Evolutionary conservation across 2,797 vertebrate species (phyloP).

Genomic region (Crypturellus tataupa): DNA sequence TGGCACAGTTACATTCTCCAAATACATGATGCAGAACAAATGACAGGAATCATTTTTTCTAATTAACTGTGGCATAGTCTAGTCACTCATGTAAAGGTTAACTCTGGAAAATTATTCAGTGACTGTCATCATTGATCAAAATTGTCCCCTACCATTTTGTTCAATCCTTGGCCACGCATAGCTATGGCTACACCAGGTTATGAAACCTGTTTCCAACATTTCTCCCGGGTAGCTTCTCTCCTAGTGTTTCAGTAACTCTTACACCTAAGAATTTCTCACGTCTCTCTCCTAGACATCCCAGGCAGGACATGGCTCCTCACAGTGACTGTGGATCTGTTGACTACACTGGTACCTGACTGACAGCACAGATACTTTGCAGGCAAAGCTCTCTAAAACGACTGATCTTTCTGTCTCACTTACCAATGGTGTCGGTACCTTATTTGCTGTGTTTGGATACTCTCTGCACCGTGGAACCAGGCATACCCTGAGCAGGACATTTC

Average conservation of each 20-base stretch:
- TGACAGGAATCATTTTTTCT: not conserved
- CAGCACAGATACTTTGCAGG: not conserved
- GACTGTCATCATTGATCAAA: not conserved
- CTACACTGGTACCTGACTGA: not conserved
- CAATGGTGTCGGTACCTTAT: not conserved
- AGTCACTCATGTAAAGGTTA: not conserved
- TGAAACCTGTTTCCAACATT: not conserved
- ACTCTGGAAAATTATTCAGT: not conserved
- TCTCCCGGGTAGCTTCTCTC: not conserved
- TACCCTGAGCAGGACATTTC: not conserved
- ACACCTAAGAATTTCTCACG: not conserved
- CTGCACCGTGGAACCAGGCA: not conserved
- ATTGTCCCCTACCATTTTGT: not conserved
- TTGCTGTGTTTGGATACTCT: not conserved
- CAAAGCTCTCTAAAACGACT: not conserved
- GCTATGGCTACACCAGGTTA: not conserved
- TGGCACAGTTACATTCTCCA: not conserved
- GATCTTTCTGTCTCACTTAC: not conserved
- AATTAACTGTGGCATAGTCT: not conserved
- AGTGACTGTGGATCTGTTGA: not conserved
- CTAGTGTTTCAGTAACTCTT: not conserved
- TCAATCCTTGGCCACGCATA: not conserved
- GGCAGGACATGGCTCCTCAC: not conserved
- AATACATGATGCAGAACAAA: not conserved
- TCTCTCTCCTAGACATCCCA: not conserved